Evolutionary conservation across 2,113 vertebrate species (phyloP).

Genomic region (Rhinichthys klamathensis): DNA sequence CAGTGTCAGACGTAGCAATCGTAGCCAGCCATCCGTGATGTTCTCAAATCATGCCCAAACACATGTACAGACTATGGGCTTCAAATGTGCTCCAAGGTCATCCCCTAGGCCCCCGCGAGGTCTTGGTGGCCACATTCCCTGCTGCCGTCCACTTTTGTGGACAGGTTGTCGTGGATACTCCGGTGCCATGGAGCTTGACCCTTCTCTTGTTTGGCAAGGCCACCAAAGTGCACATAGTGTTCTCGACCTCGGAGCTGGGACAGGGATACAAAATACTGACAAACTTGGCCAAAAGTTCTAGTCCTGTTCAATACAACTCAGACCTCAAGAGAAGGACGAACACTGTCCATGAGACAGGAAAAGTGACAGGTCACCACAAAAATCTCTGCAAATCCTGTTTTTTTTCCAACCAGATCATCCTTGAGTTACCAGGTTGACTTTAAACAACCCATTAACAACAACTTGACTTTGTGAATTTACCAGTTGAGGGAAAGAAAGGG

Average conservation of each 20-base stretch:
- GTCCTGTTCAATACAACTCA: background rate
- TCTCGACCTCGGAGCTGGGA: constrained; percentile 24
- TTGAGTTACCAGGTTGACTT: background rate
- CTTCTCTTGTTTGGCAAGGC: constrained; percentile 48
- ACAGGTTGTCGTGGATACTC: constrained; percentile 61
- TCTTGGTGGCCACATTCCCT: constrained; percentile 58
- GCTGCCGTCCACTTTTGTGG: constrained; percentile 61
- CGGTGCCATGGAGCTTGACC: constrained; percentile 50
- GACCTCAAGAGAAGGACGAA: background rate
- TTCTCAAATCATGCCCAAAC: constrained; percentile 34
- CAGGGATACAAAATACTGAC: background rate
- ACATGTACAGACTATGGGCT: background rate
- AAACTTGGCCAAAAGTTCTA: background rate
- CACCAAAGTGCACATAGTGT: constrained; percentile 49
- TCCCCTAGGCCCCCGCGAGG: constrained; percentile 31
- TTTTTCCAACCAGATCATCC: too few species aligned
- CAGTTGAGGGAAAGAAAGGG: background rate
- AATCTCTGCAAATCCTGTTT: background rate
- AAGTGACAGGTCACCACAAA: background rate
- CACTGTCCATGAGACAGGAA: background rate
- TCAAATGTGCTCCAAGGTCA: constrained; percentile 52
- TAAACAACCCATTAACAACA: background rate
- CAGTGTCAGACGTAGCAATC: constrained; percentile 40
- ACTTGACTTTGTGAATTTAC: too few species aligned
- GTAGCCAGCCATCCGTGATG: constrained; percentile 51